These are phyloP conservation scores for Oreohelix idahoensis DNA, from an alignment of 1,140 invertebrate genomes.

Conservation along the genomic window DNA sequence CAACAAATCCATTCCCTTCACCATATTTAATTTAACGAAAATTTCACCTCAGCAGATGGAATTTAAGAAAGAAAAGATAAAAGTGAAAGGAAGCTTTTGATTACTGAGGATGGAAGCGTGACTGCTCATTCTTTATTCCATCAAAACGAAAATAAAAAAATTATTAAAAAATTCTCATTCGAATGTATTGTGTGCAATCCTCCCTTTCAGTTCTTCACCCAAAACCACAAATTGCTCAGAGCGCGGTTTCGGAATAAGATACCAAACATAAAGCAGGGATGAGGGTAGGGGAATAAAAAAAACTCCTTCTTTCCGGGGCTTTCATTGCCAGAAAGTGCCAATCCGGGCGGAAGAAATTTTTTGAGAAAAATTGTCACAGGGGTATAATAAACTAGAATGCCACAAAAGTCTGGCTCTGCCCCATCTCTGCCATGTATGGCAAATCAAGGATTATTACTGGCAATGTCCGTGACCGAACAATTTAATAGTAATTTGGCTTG, in stretches of 20 bases:
- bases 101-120: no score
- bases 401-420: neutral
- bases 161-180: neutral
- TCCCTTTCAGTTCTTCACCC: neutral
- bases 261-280: neutral
- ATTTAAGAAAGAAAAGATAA: neutral
- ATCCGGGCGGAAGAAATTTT: conserved; percentile 2
- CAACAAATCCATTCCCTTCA: no score
- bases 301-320: neutral
- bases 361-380: conserved; percentile 2
- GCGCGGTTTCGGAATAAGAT: no score
- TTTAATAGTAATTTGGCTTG: conserved; percentile 39
- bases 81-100: neutral
- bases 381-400: conserved; percentile 23
- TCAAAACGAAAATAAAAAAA: no score
- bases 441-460: conserved; percentile 21
- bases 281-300: neutral
- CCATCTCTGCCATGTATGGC: conserved; percentile 21
- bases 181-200: neutral
- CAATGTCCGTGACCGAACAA: conserved; percentile 16
- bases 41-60: no score
- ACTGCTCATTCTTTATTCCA: no score
- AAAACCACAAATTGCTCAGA: neutral
- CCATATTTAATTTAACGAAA: no score
- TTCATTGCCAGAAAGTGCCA: neutral